A percentile compares a stretch with the other conserved stretches of the same genome.
phyloP scores from a whole-genome alignment of 2,113 vertebrate genomes.

The Proterorhinus semilunaris region DNA sequence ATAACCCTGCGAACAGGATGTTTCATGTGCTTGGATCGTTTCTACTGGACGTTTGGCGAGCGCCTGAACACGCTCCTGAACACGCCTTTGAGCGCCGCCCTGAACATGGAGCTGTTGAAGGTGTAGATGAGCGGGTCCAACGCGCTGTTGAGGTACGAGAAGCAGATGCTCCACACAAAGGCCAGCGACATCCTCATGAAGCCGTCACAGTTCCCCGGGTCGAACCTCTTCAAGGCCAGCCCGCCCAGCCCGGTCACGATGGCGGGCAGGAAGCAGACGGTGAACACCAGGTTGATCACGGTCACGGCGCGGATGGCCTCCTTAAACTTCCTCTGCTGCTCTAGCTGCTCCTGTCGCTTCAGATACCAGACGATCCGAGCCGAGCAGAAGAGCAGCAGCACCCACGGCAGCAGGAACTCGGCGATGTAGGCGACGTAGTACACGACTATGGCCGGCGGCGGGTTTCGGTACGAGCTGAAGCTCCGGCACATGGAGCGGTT shows the following conservation, averaged over 20 bases:
- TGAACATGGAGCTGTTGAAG: slow-evolving; percentile 59
- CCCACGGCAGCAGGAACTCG: slow-evolving; percentile 60
- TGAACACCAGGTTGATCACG: slow-evolving; percentile 52
- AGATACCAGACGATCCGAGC: slow-evolving; percentile 39
- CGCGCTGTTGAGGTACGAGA: slow-evolving; percentile 70
- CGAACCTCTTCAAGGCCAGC: not conserved
- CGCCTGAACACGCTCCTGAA: too few relatives aligned
- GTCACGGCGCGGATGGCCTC: slow-evolving; percentile 47
- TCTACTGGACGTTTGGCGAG: too few relatives aligned
- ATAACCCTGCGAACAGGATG: too few relatives aligned
- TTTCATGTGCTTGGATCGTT: too few relatives aligned
- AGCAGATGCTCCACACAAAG: slow-evolving; percentile 52
- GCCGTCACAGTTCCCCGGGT: not conserved
- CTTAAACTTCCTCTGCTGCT: slow-evolving; percentile 19
- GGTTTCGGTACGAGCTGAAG: slow-evolving; percentile 20
- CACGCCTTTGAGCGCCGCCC: slow-evolving; percentile 38
- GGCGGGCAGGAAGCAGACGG: slow-evolving; percentile 67
- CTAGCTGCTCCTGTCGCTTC: not conserved
- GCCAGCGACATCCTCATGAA: slow-evolving; percentile 1
- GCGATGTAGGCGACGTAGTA: slow-evolving; percentile 37
- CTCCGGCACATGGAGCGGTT: slow-evolving; percentile 52
- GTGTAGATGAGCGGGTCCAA: slow-evolving; percentile 67
- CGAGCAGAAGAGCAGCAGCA: slow-evolving; percentile 60
- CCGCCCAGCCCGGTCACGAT: slow-evolving; percentile 47
- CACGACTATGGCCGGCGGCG: slow-evolving; percentile 14